Evolutionary conservation across 2,888 invertebrate genomes (phyloP).

Genomic region (Zootermopsis nevadensis): DNA sequence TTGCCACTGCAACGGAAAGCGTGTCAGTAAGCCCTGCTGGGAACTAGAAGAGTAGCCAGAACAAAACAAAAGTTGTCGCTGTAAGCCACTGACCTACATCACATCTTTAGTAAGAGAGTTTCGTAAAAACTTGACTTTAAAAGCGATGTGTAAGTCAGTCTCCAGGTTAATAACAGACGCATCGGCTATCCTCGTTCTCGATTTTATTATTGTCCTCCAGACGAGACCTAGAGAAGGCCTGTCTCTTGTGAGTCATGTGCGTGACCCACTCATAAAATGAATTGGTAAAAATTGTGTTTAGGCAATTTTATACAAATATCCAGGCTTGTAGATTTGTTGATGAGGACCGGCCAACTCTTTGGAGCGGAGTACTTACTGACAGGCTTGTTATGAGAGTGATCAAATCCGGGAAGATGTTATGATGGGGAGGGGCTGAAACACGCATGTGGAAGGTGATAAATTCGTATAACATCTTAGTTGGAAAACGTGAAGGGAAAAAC

Average conservation of each 20-base stretch:
- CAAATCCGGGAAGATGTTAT: too few species aligned
- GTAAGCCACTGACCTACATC: background rate
- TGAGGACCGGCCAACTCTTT: too few species aligned
- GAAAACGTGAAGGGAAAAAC: too few species aligned
- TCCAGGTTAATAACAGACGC: background rate
- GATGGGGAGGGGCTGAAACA: too few species aligned
- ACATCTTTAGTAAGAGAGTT: background rate
- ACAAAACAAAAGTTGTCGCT: background rate
- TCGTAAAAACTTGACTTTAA: background rate
- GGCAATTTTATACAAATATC: too few species aligned
- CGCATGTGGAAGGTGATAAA: too few species aligned
- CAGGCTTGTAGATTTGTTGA: too few species aligned
- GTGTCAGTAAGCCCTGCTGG: constrained; percentile 9
- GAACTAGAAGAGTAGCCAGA: background rate
- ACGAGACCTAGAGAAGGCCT: too few species aligned
- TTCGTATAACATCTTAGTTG: too few species aligned
- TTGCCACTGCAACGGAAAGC: background rate
- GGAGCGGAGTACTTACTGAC: too few species aligned
- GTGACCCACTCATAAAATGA: background rate
- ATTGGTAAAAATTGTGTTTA: too few species aligned
- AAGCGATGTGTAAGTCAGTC: background rate
- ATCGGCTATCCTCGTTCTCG: background rate
- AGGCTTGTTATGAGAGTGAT: too few species aligned
- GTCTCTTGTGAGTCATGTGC: background rate
- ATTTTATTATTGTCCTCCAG: background rate